Conservation (phyloP, 2,888 invertebrate species). For the Anaspis maculata region DNA sequence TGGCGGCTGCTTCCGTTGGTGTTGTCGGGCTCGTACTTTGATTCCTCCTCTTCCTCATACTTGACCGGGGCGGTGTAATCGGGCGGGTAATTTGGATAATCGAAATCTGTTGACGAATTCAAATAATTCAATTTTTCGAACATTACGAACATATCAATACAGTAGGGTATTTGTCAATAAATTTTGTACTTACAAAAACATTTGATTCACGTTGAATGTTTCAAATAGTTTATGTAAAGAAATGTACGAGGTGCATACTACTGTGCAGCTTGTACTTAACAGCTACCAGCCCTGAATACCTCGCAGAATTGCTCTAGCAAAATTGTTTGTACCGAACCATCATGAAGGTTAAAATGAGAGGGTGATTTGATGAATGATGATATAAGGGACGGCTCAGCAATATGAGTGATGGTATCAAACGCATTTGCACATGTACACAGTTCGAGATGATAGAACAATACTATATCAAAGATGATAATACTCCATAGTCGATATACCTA, state of each 20-base stretch:
- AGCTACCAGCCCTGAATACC: constrained; percentile 39
- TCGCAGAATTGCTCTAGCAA: constrained; percentile 26
- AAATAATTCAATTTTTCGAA: constrained; percentile 19
- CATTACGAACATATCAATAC: not conserved
- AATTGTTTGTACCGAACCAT: constrained; percentile 16
- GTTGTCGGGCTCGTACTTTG: constrained; percentile 61
- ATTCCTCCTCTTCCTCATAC: constrained; percentile 63
- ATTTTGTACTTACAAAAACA: no score
- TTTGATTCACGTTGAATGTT: no score
- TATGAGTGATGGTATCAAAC: constrained; percentile 15
- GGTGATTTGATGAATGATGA: constrained; percentile 11
- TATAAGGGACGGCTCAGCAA: constrained; percentile 10
- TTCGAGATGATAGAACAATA: no score
- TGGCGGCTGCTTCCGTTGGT: constrained; percentile 41
- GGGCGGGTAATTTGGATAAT: constrained; percentile 53
- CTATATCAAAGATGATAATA: no score
- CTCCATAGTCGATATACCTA: no score
- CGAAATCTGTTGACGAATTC: constrained; percentile 77
- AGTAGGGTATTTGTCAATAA: constrained; percentile 5
- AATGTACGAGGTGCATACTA: constrained; percentile 41
- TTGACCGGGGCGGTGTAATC: constrained; percentile 57
- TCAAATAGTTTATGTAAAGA: no score
- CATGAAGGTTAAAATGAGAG: constrained; percentile 2
- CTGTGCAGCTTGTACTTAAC: constrained; percentile 35
- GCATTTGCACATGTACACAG: constrained; percentile 12